Base-by-base conservation (phyloP, 2,888 invertebrate genomes). In the Blastobasis adustella region DNA sequence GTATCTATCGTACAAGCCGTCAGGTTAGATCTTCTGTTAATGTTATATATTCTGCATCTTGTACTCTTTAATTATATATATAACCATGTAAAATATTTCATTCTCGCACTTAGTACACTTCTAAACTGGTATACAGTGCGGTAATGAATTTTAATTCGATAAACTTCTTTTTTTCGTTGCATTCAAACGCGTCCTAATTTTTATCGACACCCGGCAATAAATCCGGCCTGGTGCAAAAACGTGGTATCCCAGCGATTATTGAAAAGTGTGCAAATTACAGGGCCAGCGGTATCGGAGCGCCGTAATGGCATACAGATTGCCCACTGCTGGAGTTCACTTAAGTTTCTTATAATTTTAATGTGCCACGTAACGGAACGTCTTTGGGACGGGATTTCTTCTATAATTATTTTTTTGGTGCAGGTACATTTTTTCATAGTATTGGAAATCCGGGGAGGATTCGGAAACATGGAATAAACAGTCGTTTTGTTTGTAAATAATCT, bases 201-300 rank as follows among this genome's bases (percentile, higher is more conserved):
- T 23, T 41, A 41, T 8, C 7, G 7, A 41, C 9, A 41, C 9
- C 41, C 51, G 43, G 52, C 58, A 56, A 64, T 65, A 64, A 64
- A 65, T 60, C 54, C 52, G 42, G 41, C 23, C 23, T 23, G 38
- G 51, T 37, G 57, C 59, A 51, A 60, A 61, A 68, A 57, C 59
- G 59, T 59, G 54, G 55, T 55, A 59, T 56, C 51, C 45, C 53
- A 54, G 52, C 75, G 77, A 76, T 77, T 77, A 78, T 78, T 78
- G 75, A 79, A 77, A 76, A 76, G 74, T 74, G 76, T 74, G 74
- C 75, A 79, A 79, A 79, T 79, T 79, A 74, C 66, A 71, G 71
- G 71, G 66, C 69, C 60, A 67, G 67, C 70, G 67, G 69, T 71
- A 71, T 63, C 64, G 62, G 62, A 62, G 57, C 58, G 49, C 56